Base-by-base conservation (phyloP, 2,888 invertebrate species). In the Habroteleia sp. region DNA sequence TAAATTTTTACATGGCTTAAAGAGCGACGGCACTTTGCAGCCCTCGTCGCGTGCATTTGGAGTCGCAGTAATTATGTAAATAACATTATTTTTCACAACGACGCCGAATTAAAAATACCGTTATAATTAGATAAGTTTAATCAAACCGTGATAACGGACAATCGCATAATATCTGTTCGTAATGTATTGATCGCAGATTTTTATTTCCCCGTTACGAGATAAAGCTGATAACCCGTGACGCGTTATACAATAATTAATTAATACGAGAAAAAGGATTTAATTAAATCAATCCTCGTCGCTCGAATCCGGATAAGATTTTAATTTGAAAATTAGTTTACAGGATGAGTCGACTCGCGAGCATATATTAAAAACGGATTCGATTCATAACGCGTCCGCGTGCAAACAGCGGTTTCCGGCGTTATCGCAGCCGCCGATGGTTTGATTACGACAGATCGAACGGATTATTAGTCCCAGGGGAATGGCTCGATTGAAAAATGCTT, bases 231-330 rank as follows among this genome's bases (percentile, higher is more conserved):
- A 54, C 1, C 11, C 2, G 23, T 39, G 39, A 39, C 39, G 4
- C 7, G 11, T 27, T 17, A 3, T 13, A 6, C 11, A 17, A 39
- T 54, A 54, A 54, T 54, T 13, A 39, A 54, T 39, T 39, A 54
- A 54, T 54, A 14, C 25, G 29, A 54, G 17, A 23, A 29, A 54
- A 54, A 52, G 52, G 52, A 52, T 37, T 52, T 52, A 20, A 52
- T 52, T 52, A 37, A 52, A 52, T 37, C 25, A 37, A 37, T 52
- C 10, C 37, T 16, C 29, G 13, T 10, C 13, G 23, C 13, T 27
- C 27, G 10, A 27, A 10, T 10, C 25, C 8, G 14, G 31, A 42
- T 56, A 41, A 33, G 56, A 56, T 33, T 42, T 56, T 33, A 56
- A 56, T 56, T 56, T 33, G 23, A 41, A 56, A 56, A 31, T 20